These are phyloP conservation scores for Mungos mungo DNA, from an alignment of 2,113 vertebrate species.

Conservation along the genomic window DNA sequence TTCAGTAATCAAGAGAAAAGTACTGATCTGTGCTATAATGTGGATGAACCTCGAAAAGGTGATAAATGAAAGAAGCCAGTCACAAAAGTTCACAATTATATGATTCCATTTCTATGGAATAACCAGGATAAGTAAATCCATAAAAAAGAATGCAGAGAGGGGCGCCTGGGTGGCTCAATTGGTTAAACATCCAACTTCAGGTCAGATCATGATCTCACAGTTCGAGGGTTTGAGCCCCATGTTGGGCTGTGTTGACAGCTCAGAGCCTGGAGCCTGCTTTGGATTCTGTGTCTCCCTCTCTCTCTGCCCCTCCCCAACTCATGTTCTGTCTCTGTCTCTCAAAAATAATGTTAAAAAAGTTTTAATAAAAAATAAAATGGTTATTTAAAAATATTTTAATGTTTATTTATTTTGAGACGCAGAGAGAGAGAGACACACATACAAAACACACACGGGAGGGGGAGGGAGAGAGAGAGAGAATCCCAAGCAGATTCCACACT, in stretches of 20 bases:
- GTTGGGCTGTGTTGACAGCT: background rate
- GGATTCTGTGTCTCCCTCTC: background rate
- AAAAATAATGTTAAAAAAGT: background rate
- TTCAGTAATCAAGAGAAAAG: background rate
- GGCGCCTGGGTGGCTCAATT: no score
- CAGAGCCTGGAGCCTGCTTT: background rate
- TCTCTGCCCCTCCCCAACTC: background rate
- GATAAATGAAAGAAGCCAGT: background rate
- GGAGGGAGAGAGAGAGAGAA: no score
- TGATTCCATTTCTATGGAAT: background rate
- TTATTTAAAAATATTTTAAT: no score
- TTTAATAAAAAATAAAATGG: no score
- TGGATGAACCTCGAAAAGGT: background rate
- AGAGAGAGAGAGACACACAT: no score
- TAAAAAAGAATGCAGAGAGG: no score
- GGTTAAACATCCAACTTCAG: accelerated
- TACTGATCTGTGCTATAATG: no score
- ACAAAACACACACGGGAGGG: no score
- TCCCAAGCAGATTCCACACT: no score
- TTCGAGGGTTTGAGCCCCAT: background rate
- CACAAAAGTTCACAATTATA: background rate
- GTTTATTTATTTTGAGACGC: no score
- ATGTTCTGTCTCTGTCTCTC: background rate
- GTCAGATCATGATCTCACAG: background rate
- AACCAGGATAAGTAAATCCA: background rate